phyloP scores from a whole-genome alignment of 2,797 vertebrate species.

The Trachurus trachurus region DNA sequence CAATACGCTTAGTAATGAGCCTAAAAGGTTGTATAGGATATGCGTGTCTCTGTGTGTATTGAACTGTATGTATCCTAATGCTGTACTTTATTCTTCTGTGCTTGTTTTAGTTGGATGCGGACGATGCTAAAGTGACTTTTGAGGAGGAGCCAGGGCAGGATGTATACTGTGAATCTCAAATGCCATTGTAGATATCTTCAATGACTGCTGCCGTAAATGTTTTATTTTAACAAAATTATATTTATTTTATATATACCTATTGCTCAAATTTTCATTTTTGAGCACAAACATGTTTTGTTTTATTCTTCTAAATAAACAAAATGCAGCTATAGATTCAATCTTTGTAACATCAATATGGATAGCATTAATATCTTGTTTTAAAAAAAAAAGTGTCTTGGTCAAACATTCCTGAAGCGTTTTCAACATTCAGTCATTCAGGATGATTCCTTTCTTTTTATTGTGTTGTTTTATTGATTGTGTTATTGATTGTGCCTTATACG shows the following conservation, averaged over 20 bases:
- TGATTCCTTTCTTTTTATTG: slow-evolving; percentile 6
- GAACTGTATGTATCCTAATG: background rate
- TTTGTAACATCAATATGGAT: slow-evolving; percentile 4
- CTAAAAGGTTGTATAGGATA: background rate
- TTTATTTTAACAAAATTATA: slow-evolving; percentile 38
- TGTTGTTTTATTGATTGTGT: too few relatives aligned
- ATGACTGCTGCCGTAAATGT: slow-evolving; percentile 28
- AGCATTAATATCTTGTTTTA: slow-evolving; percentile 15
- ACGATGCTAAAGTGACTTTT: slow-evolving; percentile 89
- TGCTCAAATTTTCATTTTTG: slow-evolving; percentile 41
- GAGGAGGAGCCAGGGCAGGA: slow-evolving; percentile 93
- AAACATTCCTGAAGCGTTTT: slow-evolving; percentile 19
- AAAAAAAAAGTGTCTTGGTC: background rate
- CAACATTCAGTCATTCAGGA: slow-evolving; percentile 18
- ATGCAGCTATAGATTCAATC: slow-evolving; percentile 18
- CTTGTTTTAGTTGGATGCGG: slow-evolving; percentile 90
- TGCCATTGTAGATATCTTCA: slow-evolving; percentile 88
- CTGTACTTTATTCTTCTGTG: slow-evolving; percentile 1
- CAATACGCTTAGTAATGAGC: background rate
- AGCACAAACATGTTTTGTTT: slow-evolving; percentile 35
- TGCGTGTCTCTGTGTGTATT: background rate
- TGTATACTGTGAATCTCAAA: slow-evolving; percentile 92
- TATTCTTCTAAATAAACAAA: background rate
- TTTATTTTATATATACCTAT: slow-evolving; percentile 50
- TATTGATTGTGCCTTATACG: slow-evolving; percentile 3